A percentile compares a stretch with the other conserved stretches of the same genome.
These are phyloP conservation scores for Mylabris sibirica DNA, from an alignment of 2,888 invertebrate species.

Conservation along the genomic window DNA sequence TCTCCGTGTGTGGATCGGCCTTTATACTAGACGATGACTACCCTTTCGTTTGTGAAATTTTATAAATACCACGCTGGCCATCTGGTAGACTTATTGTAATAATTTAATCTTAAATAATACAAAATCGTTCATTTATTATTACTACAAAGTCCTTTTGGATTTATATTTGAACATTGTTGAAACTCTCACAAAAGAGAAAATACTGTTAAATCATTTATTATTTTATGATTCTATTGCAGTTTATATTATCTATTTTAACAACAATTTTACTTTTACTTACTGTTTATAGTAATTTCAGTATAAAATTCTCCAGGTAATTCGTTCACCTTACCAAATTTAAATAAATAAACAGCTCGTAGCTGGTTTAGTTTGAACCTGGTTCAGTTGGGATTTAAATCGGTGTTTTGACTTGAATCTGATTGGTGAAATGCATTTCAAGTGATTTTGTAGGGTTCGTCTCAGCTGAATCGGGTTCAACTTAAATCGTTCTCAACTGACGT, in stretches of 20 bases:
- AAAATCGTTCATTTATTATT: background rate
- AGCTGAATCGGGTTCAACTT: no score
- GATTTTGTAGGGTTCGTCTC: no score
- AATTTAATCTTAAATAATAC: background rate
- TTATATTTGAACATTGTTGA: background rate
- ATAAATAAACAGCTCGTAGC: background rate
- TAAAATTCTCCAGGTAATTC: background rate
- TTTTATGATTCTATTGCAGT: background rate
- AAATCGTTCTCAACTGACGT: no score
- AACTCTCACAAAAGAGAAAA: slow-evolving; percentile 14
- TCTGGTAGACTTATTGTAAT: background rate
- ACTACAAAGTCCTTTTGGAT: background rate
- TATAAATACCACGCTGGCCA: background rate
- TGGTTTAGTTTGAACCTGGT: no score
- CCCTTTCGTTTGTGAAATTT: background rate
- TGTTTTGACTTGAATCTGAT: no score
- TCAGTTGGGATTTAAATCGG: no score
- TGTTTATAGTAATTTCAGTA: background rate
- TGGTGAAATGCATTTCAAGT: no score
- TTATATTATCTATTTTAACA: background rate
- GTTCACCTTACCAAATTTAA: background rate
- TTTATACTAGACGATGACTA: background rate
- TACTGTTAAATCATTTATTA: background rate
- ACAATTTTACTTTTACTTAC: slow-evolving; percentile 1
- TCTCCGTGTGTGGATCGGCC: no score